These are phyloP conservation scores for Limosa lapponica DNA, from an alignment of 2,797 vertebrate species.

Conservation along the genomic window DNA sequence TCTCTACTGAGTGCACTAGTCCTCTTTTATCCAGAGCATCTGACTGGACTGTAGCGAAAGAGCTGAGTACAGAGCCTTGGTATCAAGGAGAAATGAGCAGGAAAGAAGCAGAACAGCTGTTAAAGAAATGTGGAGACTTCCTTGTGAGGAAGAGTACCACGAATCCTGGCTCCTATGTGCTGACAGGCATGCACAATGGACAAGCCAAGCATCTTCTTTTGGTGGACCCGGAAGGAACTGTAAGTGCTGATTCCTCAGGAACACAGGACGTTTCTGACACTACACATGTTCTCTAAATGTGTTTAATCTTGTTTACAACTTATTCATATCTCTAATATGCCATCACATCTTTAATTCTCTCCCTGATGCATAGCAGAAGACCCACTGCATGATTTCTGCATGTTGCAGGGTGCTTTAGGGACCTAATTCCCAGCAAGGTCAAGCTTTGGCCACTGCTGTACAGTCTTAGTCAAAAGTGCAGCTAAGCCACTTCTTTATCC, in stretches of 20 bases:
- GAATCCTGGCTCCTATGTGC: conserved; percentile 93
- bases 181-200: conserved; percentile 95
- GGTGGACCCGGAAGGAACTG: conserved; percentile 96
- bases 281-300: background rate
- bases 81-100: conserved; percentile 96
- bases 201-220: conserved; percentile 94
- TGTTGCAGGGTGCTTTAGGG: background rate
- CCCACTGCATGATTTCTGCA: background rate
- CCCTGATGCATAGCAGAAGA: background rate
- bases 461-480: background rate
- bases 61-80: conserved; percentile 89
- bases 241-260: conserved; percentile 75
- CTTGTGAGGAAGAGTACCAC: conserved; percentile 95
- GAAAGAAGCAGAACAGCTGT: conserved; percentile 91
- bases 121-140: conserved; percentile 92
- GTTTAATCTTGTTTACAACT: background rate
- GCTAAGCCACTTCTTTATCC: background rate
- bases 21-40: conserved; percentile 83
- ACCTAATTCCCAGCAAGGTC: background rate
- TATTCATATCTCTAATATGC: background rate
- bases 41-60: conserved; percentile 82
- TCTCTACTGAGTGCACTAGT: conserved; percentile 86
- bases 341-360: background rate
- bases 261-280: background rate
- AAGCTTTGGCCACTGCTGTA: background rate